These are phyloP conservation scores for Caenorhabditis sp. DNA, from an alignment of 2,888 invertebrate genomes.

Conservation along the genomic window DNA sequence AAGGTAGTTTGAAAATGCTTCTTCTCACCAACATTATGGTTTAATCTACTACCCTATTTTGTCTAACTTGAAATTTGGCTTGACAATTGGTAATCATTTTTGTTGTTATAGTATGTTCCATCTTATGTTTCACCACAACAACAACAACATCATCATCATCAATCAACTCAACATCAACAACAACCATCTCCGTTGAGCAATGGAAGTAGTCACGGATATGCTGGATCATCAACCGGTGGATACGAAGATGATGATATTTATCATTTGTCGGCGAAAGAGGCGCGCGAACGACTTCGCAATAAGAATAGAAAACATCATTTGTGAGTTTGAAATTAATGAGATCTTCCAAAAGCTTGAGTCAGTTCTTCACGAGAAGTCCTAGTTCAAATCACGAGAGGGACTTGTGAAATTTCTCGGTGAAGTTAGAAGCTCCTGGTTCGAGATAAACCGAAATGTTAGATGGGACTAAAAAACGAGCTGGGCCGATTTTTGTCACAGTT, in stretches of 20 bases:
- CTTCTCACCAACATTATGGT: not conserved
- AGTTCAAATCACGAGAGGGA: too few relatives aligned
- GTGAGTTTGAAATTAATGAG: conserved; percentile 13
- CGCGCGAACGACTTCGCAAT: conserved; percentile 61
- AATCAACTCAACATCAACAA: conserved; percentile 27
- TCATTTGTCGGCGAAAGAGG: conserved; percentile 66
- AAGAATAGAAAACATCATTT: conserved; percentile 50
- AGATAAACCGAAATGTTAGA: too few relatives aligned
- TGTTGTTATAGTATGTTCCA: conserved; percentile 35
- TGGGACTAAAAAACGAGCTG: too few relatives aligned
- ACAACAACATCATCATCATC: conserved; percentile 24
- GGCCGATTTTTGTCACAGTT: too few relatives aligned
- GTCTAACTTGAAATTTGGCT: not conserved
- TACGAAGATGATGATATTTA: conserved; percentile 61
- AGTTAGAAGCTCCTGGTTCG: too few relatives aligned
- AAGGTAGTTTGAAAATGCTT: conserved; percentile 19
- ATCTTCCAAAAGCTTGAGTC: not conserved
- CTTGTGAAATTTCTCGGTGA: too few relatives aligned
- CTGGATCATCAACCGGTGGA: conserved; percentile 28
- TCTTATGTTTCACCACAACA: conserved; percentile 31
- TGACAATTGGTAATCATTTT: not conserved
- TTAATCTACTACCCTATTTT: not conserved
- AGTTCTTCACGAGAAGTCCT: too few relatives aligned
- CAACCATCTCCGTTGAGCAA: conserved; percentile 40
- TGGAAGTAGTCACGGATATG: conserved; percentile 39